Base-by-base conservation (phyloP, 2,888 invertebrate genomes). In the Hirtodrosophila cameraria region DNA sequence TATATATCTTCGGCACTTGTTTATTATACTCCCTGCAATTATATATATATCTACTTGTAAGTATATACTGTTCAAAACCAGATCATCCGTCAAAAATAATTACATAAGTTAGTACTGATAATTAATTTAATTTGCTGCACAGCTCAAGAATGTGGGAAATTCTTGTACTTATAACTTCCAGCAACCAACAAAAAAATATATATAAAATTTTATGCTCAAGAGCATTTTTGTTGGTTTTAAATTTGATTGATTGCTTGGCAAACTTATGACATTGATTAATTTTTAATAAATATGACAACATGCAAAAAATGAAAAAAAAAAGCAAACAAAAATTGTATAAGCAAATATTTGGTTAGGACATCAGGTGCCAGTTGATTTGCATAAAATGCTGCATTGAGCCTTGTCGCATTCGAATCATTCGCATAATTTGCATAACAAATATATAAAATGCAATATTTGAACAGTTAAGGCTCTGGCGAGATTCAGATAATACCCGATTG, bases 211-310 rank as follows among this genome's bases (percentile, higher is more conserved):
- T 31, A 23, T 11, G 18, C 25, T 25, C 25, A 39, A 52, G 27
- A 8, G 35, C 48, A 70, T 36, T 33, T 65, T 46, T 30, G 33
- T n/a, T 25, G 23, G 35, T 43, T 41, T 70, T 55, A 46, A 63
- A 30, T 28, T 55, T 75, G 71, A 69, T 69, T 69, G 70, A 65
- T 74, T 48, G 45, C 55, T 27, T 43, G 41, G 38, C 59, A 66
- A 75, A 76, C 71, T 76, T 78, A 61, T 78, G 84, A 83, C 87
- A 78, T 78, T 87, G 87, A 85, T 87, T 68, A 85, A 87, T 84
- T 76, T 85, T 85, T 67, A 68, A 82, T 82, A 85, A 79, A 86
- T 84, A 67, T 74, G 33, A 55, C 49, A 64, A 62, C 36, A 65
- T 35, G 36, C 8, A 9, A 6, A 13, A 11, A 49, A 12, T 1